Evolutionary conservation across 2,113 vertebrate species (phyloP).

Genomic region (Urocitellus parryii): DNA sequence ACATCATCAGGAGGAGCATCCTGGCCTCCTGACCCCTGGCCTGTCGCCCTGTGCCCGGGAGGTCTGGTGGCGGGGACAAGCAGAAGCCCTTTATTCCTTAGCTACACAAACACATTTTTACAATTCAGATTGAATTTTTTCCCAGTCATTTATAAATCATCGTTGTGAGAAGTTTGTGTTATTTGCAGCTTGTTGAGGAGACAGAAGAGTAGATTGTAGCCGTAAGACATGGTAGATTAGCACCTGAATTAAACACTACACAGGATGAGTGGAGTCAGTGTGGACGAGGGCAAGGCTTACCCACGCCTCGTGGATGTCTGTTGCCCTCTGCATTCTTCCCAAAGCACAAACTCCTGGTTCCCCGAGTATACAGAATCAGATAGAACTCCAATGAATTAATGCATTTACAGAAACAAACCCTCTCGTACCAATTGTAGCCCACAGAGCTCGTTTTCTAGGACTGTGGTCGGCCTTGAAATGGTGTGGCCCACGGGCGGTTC

Average conservation of each 20-base stretch:
- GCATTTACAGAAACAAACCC: constrained; percentile 68
- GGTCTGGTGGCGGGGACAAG: constrained; percentile 62
- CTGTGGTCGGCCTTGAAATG: constrained; percentile 65
- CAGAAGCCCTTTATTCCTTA: constrained; percentile 73
- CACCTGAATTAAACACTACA: constrained; percentile 78
- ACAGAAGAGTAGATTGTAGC: constrained; percentile 69
- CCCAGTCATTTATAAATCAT: constrained; percentile 5
- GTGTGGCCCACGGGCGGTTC: constrained; percentile 62
- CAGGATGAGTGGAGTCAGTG: constrained; percentile 46
- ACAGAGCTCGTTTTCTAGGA: constrained; percentile 68
- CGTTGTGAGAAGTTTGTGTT: constrained; percentile 78
- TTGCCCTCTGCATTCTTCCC: constrained; percentile 72
- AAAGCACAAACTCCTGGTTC: constrained; percentile 89
- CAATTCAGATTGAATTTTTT: constrained; percentile 81
- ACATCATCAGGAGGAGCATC: constrained; percentile 95
- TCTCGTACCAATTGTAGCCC: constrained; percentile 72
- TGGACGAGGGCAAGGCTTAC: constrained; percentile 58
- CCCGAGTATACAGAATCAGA: constrained; percentile 63
- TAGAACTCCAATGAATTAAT: constrained; percentile 54
- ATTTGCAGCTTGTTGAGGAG: constrained; percentile 79
- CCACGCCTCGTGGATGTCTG: constrained; percentile 67
- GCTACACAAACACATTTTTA: constrained; percentile 84
- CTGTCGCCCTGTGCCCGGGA: constrained; percentile 49
- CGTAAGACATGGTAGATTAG: constrained; percentile 42
- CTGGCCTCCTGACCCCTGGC: constrained; percentile 92